Conservation (phyloP, 2,888 invertebrate genomes). For the Blastobasis adustella region DNA sequence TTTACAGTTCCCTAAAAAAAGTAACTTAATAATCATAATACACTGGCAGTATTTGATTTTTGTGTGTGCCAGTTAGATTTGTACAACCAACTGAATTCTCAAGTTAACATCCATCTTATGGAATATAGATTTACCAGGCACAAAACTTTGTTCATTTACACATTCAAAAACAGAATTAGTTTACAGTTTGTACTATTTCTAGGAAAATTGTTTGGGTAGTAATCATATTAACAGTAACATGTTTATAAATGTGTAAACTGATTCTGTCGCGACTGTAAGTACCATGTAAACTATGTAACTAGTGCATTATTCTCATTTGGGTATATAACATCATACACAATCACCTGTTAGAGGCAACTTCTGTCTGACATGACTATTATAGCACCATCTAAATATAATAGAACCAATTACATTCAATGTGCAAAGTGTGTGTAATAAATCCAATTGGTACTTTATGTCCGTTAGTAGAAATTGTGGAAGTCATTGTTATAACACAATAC, state of each 20-base stretch:
- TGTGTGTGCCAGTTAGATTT: no score
- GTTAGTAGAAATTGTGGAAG: no score
- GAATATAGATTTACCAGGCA: conserved; percentile 24
- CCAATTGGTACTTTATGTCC: no score
- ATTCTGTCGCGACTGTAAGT: conserved; percentile 32
- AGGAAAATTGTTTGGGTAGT: no score
- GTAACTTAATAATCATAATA: background rate
- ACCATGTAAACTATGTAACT: conserved; percentile 16
- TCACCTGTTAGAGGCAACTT: conserved; percentile 31
- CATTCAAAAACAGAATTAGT: conserved; percentile 40
- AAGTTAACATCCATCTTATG: no score
- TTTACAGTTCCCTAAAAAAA: background rate
- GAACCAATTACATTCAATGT: no score
- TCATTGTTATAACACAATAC: conserved; percentile 9
- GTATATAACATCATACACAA: conserved; percentile 39
- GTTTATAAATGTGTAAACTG: conserved; percentile 22
- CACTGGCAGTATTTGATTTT: no score
- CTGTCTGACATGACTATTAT: conserved; percentile 30
- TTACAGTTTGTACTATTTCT: conserved; percentile 14
- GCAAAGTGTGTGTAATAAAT: no score
- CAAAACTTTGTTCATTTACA: conserved; percentile 29
- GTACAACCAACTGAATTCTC: no score
- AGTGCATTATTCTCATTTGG: conserved; percentile 38
- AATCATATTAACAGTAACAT: background rate
- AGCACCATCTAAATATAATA: background rate